Percentiles rank a stretch among this genome's conserved stretches.
These are phyloP conservation scores for Crotalus helleri DNA, from an alignment of 2,113 vertebrate genomes.

Conservation along the genomic window DNA sequence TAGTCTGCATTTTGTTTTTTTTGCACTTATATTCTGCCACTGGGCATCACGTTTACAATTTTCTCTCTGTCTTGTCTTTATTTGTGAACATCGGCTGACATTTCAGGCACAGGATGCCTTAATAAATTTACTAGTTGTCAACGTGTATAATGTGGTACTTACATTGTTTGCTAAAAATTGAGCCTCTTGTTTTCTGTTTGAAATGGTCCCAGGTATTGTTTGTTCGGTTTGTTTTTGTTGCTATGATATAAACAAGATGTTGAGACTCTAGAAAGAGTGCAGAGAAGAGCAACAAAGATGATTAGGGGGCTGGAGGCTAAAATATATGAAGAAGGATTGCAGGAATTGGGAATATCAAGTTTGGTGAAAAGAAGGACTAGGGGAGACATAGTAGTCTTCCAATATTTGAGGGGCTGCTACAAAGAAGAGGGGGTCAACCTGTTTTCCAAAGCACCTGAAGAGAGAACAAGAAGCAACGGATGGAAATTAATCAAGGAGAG, in stretches of 20 bases:
- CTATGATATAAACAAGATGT: too few species aligned
- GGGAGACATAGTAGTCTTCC: background rate
- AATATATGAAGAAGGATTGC: background rate
- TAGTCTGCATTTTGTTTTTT: background rate
- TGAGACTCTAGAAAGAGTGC: too few species aligned
- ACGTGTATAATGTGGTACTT: background rate
- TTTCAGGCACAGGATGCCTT: too few species aligned
- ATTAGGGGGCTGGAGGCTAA: background rate
- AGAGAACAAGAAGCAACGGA: too few species aligned
- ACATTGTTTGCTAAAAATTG: background rate
- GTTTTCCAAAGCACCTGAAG: too few species aligned
- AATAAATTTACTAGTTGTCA: background rate
- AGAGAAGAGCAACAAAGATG: too few species aligned
- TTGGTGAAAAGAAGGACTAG: fast-evolving
- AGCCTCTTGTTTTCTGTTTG: background rate
- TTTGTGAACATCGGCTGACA: background rate
- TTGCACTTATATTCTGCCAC: background rate
- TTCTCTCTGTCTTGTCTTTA: background rate
- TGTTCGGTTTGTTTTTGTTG: background rate
- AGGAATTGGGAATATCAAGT: background rate
- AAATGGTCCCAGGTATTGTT: background rate
- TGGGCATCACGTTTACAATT: background rate
- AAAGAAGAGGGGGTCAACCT: background rate
- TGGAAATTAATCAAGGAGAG: too few species aligned
- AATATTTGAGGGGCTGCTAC: background rate